Base-by-base conservation (phyloP, 2,888 invertebrate species). In the Junonia oenone region DNA sequence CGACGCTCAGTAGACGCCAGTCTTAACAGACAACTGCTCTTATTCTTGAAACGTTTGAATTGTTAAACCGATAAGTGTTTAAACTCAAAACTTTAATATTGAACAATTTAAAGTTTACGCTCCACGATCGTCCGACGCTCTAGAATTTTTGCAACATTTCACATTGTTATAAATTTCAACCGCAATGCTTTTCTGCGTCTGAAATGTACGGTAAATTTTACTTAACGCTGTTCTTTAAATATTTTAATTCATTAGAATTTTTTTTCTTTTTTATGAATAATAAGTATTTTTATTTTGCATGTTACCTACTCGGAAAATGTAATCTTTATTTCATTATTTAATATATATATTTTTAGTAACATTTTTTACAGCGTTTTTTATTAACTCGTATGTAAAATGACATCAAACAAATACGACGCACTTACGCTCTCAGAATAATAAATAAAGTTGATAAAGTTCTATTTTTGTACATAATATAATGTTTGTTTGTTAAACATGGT, bases 1-100 rank as follows among this genome's bases (percentile, higher is more conserved):
- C 76, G 74, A 73, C 66, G 64, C 66, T 47, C 63, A 69, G 75
- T 75, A 75, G 68, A 68, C 56, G 59, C 35, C 50, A 19, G 56
- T 50, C 51, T 51, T 46, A 45, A 51, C 55, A 56, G 51, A 55
- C 48, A 51, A 55, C 35, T 40, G 48, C 56, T 57, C 51, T 56
- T 58, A 57, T 50, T 59, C 53, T 54, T 50, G 45, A 62, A 63
- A 59, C 46, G 56, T 62, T 58, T 51, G 52, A 56, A 66, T 59
- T 58, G 55, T 61, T 59, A 60, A 63, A 53, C 52, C 63, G 55
- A 56, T 64, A 58, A 57, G 40, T 58, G 60, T 57, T 60, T 43
- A 46, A n/a, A 59, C 43, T 59, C 51, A 45, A 59, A 56, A 59
- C 59, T 59, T 56, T 54, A 54, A 47, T 43, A 47, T 56, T 51